Evolutionary conservation across 1,140 invertebrate species (phyloP), one percentile per base, ranked within the genome.

Genomic region (Laupala kohalensis): DNA sequence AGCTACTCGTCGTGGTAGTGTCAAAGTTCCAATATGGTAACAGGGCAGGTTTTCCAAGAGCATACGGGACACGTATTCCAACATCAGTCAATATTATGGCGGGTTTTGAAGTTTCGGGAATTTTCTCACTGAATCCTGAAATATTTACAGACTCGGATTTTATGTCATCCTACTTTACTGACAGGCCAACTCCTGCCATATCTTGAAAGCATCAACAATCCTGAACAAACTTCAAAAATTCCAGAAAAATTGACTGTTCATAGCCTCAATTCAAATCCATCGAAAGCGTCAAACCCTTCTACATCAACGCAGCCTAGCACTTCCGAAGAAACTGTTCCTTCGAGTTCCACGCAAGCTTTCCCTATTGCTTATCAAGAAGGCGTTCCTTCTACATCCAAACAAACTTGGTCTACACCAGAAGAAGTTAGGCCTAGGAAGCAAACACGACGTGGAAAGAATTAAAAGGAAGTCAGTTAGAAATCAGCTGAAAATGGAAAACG

Each of bases 81-180:
- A 82, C 77, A 26, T 76, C 76, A 26, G 27, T 5, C 69, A 81
- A 80, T 72, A 80, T 81, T 29, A 71, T 66, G 6, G 64, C 79
- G 78, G 27, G 80, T 81, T 75, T 23, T 53, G 29, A 69, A 62
- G 24, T 70, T 75, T 64, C 78, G 79, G 37, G 78, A 80, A 67
- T 77, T 12, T 69, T 79, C 79, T 24, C 77, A 77, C 24, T n/a
- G n/a, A 78, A 81, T 74, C 25, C 72, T 26, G 65, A 80, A 27
- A 76, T 81, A 53, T 81, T 81, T 74, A 13, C 69, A 26, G 77
- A 80, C n/a, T 65, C 74, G 29, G 80, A 82, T 26, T 81, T 79
- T 78, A 13, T 75, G n/a, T 75, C 79, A 30, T 69, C 76, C 27
- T 71, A 68, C 67, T 77, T 80, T 23, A 81, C 80, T 6, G 79